Conservation (phyloP, 2,888 invertebrate species). For the Euzophera pinguis region DNA sequence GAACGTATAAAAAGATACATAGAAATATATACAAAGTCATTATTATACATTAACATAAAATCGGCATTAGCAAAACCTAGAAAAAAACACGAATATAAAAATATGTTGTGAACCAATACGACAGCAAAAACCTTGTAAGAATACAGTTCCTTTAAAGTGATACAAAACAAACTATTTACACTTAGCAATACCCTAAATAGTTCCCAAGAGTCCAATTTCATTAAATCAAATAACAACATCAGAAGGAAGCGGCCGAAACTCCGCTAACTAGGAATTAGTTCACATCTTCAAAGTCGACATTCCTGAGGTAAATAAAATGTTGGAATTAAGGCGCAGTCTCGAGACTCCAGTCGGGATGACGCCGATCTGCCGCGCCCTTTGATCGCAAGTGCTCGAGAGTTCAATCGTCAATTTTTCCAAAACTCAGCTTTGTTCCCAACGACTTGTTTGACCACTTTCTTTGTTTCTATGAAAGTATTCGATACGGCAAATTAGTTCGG, state of each 20-base stretch:
- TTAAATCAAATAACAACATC: conserved; percentile 51
- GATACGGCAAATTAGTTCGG: conserved; percentile 44
- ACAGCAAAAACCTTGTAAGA: too few species aligned
- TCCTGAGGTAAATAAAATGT: conserved; percentile 66
- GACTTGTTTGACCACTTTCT: conserved; percentile 49
- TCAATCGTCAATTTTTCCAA: conserved; percentile 50
- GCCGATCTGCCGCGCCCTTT: conserved; percentile 47
- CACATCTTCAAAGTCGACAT: conserved; percentile 65
- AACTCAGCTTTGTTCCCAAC: conserved; percentile 43
- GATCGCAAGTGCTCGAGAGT: conserved; percentile 57
- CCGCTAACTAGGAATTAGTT: conserved; percentile 64
- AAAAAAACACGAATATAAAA: too few species aligned
- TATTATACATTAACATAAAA: too few species aligned
- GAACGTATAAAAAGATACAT: too few species aligned
- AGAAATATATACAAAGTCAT: too few species aligned
- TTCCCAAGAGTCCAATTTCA: conserved; percentile 52
- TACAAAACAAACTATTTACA: conserved; percentile 16
- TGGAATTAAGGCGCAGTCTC: conserved; percentile 39
- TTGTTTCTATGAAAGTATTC: conserved; percentile 44
- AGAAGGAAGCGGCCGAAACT: conserved; percentile 45
- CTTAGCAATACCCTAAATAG: conserved; percentile 36
- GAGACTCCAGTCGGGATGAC: conserved; percentile 32
- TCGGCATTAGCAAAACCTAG: too few species aligned
- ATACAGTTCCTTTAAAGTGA: too few species aligned
- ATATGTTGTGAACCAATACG: too few species aligned